A percentile compares a stretch with the other conserved stretches of the same genome.
phyloP scores from a whole-genome alignment of 2,888 invertebrate species.

The Xiphydria camelus region DNA sequence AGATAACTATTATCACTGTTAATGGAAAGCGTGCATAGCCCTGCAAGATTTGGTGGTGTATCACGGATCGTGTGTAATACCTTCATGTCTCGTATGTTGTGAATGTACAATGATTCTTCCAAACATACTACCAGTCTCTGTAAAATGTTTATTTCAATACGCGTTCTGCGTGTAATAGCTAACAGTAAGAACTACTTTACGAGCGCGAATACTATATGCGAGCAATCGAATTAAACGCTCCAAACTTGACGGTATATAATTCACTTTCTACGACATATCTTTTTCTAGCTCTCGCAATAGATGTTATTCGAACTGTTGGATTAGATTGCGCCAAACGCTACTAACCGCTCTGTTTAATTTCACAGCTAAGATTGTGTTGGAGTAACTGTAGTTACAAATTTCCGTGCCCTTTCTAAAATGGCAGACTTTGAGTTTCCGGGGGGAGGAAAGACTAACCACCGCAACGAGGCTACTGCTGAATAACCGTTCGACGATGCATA shows the following conservation, averaged over 20 bases:
- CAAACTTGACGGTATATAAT: no score
- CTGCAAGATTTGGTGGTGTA: slow-evolving; percentile 93
- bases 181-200: no score
- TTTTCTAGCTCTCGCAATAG: no score
- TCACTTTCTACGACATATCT: no score
- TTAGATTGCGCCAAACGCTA: slow-evolving; percentile 28
- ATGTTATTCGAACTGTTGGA: no score
- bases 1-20: slow-evolving; percentile 90
- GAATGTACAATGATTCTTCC: slow-evolving; percentile 96
- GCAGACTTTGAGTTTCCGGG: slow-evolving; percentile 90
- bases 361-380: slow-evolving; percentile 93
- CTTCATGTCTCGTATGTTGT: slow-evolving; percentile 98
- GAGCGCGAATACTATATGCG: no score
- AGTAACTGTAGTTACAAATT: slow-evolving; percentile 95
- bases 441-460: slow-evolving; percentile 88
- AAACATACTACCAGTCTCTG: slow-evolving; percentile 94
- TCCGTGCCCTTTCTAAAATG: slow-evolving; percentile 98
- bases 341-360: slow-evolving; percentile 91
- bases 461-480: slow-evolving; percentile 98
- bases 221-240: background rate
- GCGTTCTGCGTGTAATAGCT: no score
- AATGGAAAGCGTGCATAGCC: slow-evolving; percentile 88
- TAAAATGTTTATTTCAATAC: slow-evolving; percentile 21
- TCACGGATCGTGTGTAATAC: slow-evolving; percentile 97
- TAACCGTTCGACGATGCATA: slow-evolving; percentile 90